A percentile compares a stretch with the other conserved stretches of the same genome.
Evolutionary conservation across 2,888 invertebrate species (phyloP).

Genomic region (Aphidius colemani): DNA sequence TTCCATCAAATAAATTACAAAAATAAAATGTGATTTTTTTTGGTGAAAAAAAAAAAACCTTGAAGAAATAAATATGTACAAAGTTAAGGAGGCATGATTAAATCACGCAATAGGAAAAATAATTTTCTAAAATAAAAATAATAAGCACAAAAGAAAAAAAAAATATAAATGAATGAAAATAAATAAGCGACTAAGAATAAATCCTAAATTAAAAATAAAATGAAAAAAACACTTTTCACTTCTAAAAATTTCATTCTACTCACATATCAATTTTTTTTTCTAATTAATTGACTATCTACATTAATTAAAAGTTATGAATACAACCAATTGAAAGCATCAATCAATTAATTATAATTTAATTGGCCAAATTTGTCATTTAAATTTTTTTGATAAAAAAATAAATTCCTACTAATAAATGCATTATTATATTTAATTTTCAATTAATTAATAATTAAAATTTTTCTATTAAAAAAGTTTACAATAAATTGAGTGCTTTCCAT

Average conservation of each 20-base stretch:
- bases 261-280: constrained; percentile 29
- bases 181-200: constrained; percentile 7
- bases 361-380: constrained; percentile 1
- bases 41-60: background rate
- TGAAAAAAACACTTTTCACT: constrained; percentile 20
- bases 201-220: background rate
- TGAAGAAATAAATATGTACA: background rate
- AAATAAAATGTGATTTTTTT: no score
- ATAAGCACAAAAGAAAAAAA: constrained; percentile 9
- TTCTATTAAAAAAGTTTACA: background rate
- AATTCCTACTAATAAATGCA: background rate
- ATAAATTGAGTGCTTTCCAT: constrained; percentile 24
- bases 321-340: constrained; percentile 7
- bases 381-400: background rate
- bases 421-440: background rate
- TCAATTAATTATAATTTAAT: background rate
- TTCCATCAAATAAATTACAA: no score
- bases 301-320: constrained; percentile 6
- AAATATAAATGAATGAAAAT: constrained; percentile 8
- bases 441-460: no score
- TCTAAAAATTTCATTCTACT: constrained; percentile 31
- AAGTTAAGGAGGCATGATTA: constrained; percentile 3
- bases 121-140: background rate
- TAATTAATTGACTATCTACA: constrained; percentile 37
- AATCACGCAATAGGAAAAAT: constrained; percentile 29